Percentiles rank a stretch among this genome's conserved stretches.
Evolutionary conservation across 1,140 invertebrate genomes (phyloP).

Genomic region (Drosophila tropicalis): DNA sequence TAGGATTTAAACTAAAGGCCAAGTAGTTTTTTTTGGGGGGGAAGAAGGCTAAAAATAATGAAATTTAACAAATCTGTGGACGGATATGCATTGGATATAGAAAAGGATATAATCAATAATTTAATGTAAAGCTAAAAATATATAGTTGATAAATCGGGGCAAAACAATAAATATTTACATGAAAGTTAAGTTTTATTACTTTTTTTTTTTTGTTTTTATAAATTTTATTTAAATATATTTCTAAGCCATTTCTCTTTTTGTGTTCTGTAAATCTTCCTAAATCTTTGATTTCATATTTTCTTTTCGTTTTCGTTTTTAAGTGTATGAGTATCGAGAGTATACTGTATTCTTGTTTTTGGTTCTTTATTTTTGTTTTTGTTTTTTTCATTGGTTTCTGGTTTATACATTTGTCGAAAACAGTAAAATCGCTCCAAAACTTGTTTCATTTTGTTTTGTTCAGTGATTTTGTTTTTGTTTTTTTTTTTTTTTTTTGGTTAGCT

Average conservation of each 20-base stretch:
- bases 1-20: slow-evolving; percentile 51
- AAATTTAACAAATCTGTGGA: slow-evolving; percentile 65
- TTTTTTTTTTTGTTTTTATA: background rate
- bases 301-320: slow-evolving; percentile 31
- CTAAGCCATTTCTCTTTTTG: background rate
- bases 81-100: slow-evolving; percentile 67
- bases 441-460: slow-evolving; percentile 35
- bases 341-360: slow-evolving; percentile 44
- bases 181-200: background rate
- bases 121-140: slow-evolving; percentile 23
- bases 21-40: slow-evolving; percentile 2
- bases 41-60: background rate
- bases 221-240: background rate
- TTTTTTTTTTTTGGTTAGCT: slow-evolving; percentile 58
- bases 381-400: slow-evolving; percentile 40
- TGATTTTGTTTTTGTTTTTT: slow-evolving; percentile 44
- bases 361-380: slow-evolving; percentile 43
- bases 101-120: background rate
- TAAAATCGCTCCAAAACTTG: slow-evolving; percentile 80
- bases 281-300: slow-evolving; percentile 22
- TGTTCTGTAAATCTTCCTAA: slow-evolving; percentile 51
- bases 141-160: slow-evolving; percentile 14
- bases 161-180: background rate
- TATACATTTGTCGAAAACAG: slow-evolving; percentile 78
- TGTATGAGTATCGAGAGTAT: slow-evolving; percentile 32